Evolutionary conservation across 2,797 vertebrate genomes (phyloP).

Genomic region (Zenarchopterus dispar): DNA sequence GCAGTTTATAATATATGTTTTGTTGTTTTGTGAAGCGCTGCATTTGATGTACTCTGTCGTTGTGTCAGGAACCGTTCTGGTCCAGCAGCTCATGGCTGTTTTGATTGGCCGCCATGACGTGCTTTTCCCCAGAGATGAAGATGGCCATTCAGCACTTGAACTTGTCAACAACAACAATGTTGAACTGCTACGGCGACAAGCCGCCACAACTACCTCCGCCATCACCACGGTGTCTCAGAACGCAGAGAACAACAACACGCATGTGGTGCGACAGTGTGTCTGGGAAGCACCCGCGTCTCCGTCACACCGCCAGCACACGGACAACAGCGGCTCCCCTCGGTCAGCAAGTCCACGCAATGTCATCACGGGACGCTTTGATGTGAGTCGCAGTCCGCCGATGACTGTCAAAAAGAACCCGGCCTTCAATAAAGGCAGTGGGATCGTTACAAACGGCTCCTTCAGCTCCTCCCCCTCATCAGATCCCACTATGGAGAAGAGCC

Average conservation of each 20-base stretch:
- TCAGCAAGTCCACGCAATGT: constrained; percentile 88
- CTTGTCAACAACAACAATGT: constrained; percentile 90
- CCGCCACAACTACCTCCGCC: constrained; percentile 52
- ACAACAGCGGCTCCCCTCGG: constrained; percentile 87
- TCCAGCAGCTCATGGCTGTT: constrained; percentile 97
- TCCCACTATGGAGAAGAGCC: constrained; percentile 85
- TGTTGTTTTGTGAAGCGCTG: not conserved
- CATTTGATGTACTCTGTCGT: constrained; percentile 10
- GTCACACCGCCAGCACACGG: constrained; percentile 78
- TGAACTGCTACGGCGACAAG: constrained; percentile 80
- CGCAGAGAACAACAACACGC: constrained; percentile 91
- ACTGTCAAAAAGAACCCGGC: constrained; percentile 95
- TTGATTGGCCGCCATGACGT: constrained; percentile 91
- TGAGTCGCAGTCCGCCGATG: constrained; percentile 90
- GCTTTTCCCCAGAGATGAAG: constrained; percentile 88
- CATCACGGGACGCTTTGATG: constrained; percentile 83
- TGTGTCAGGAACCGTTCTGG: constrained; percentile 90
- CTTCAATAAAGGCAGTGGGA: constrained; percentile 95
- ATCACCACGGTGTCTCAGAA: constrained; percentile 78
- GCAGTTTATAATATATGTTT: not conserved
- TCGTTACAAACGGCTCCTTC: constrained; percentile 97
- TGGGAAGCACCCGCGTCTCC: constrained; percentile 91
- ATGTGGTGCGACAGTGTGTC: constrained; percentile 83
- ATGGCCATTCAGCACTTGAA: constrained; percentile 81
- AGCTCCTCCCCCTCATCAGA: constrained; percentile 87